Evolutionary conservation across 2,888 invertebrate species (phyloP).

Genomic region (Entomobrya multifasciata): DNA sequence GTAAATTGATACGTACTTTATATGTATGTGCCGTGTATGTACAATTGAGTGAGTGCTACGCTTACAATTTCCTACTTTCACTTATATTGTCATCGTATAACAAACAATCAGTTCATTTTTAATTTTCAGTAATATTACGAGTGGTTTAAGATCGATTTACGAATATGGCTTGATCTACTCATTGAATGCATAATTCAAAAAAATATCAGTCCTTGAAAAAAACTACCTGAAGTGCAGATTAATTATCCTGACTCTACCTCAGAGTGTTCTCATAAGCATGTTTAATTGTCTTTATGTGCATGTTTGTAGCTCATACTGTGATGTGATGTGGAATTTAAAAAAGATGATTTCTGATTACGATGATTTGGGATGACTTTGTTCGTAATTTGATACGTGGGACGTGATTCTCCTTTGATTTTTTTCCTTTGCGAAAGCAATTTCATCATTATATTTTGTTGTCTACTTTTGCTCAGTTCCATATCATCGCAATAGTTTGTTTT

Average conservation of each 20-base stretch:
- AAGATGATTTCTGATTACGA: neutral
- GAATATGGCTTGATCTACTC: slow-evolving; percentile 8
- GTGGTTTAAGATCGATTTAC: neutral
- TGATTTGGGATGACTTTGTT: neutral
- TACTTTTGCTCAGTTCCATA: neutral
- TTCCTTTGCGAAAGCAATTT: no score
- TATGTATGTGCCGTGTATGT: no score
- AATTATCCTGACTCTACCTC: slow-evolving; percentile 1
- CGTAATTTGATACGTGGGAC: no score
- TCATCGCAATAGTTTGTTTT: slow-evolving; percentile 7
- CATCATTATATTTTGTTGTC: neutral
- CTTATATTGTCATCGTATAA: neutral
- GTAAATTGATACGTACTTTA: no score
- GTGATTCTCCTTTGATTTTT: no score
- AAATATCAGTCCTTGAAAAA: slow-evolving; percentile 38
- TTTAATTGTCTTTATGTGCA: neutral
- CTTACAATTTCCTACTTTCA: neutral
- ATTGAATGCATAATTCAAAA: neutral
- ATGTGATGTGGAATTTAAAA: neutral
- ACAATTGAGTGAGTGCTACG: neutral
- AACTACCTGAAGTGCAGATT: neutral
- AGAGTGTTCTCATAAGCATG: neutral
- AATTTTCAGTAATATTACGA: neutral
- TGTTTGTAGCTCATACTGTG: neutral
- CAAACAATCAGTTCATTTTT: neutral